phyloP scores from a whole-genome alignment of 2,888 invertebrate species.

The Melitaea athalia region DNA sequence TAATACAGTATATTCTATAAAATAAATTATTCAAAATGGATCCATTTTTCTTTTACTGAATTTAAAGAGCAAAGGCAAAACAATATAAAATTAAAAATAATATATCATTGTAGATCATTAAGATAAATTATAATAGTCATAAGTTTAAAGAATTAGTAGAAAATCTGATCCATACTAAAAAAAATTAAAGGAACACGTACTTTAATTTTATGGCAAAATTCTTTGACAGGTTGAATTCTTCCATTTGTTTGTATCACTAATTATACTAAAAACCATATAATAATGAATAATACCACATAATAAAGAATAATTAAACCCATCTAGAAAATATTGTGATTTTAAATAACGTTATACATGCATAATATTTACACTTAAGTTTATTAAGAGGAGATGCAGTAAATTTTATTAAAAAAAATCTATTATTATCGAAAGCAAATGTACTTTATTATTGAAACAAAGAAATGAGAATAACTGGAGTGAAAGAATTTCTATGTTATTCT shows the following conservation, averaged over 20 bases:
- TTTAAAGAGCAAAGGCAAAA: too few species aligned
- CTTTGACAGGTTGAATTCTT: too few species aligned
- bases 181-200: too few species aligned
- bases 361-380: constrained; percentile 6
- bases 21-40: background rate
- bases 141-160: background rate
- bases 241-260: too few species aligned
- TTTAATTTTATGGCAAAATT: too few species aligned
- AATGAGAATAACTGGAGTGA: background rate
- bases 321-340: background rate
- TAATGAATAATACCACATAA: background rate
- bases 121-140: too few species aligned
- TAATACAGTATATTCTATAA: background rate
- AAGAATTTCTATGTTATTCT: background rate
- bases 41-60: too few species aligned
- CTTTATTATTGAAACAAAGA: constrained; percentile 1
- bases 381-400: background rate
- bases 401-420: background rate
- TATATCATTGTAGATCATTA: too few species aligned
- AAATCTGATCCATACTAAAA: background rate
- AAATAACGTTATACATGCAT: background rate
- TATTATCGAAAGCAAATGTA: background rate
- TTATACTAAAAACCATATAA: background rate
- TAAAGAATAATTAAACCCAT: background rate
- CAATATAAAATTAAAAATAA: too few species aligned